Evolutionary conservation across 1,140 invertebrate species (phyloP).

Genomic region (Drosophila equinoxialis): DNA sequence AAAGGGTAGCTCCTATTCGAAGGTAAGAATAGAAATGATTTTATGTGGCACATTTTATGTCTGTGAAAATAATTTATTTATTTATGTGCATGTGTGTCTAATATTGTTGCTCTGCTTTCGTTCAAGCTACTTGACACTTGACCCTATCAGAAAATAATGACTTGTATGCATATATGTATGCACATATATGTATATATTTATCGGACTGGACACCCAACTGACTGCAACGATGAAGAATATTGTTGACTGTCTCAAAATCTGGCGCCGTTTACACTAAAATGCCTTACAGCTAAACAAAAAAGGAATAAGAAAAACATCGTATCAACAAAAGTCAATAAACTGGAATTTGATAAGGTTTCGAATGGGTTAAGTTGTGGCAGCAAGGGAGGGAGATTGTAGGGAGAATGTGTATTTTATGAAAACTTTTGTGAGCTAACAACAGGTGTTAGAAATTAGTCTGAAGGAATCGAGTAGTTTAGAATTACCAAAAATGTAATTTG

Average conservation of each 20-base stretch:
- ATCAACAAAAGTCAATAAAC: slow-evolving; percentile 77
- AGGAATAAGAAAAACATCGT: slow-evolving; percentile 66
- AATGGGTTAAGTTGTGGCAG: slow-evolving; percentile 25
- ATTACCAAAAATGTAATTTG: neutral
- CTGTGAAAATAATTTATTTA: slow-evolving; percentile 60
- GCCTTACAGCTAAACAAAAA: slow-evolving; percentile 63
- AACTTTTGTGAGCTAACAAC: slow-evolving; percentile 1
- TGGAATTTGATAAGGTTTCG: slow-evolving; percentile 55
- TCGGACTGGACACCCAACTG: slow-evolving; percentile 36
- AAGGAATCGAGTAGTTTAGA: neutral
- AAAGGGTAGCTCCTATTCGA: neutral
- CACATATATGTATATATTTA: slow-evolving; percentile 2
- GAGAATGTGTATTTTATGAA: neutral
- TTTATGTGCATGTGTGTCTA: slow-evolving; percentile 57
- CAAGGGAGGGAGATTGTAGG: neutral
- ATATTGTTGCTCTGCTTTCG: slow-evolving; percentile 25
- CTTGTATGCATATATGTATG: slow-evolving; percentile 53
- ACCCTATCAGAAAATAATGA: slow-evolving; percentile 75
- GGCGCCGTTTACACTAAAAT: slow-evolving; percentile 74
- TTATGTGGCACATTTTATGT: slow-evolving; percentile 18
- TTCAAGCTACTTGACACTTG: slow-evolving; percentile 62
- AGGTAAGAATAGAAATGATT: neutral
- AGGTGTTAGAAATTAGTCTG: slow-evolving; percentile 1
- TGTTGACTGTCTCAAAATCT: slow-evolving; percentile 76
- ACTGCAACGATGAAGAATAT: slow-evolving; percentile 36